Evolutionary conservation across 2,113 vertebrate genomes (phyloP), one percentile per base, ranked within the genome.

Genomic region (Syrrhaptes paradoxus): DNA sequence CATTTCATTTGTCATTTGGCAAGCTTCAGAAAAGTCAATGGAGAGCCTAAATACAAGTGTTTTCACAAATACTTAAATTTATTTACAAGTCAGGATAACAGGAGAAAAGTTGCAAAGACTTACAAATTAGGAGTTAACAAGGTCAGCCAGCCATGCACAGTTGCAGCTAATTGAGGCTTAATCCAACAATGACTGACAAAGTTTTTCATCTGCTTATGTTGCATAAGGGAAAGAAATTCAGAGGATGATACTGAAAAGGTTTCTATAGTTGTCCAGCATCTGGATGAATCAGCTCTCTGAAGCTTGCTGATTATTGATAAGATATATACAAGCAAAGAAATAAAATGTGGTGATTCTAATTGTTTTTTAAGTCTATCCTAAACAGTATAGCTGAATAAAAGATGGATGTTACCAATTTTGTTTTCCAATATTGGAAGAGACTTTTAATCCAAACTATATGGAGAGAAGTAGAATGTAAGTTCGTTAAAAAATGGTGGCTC

Each of bases 1-100:
- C 34, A 80, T 92, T 94, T 81, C 83, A 84, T 83, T 89, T 86
- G 79, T 67, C 65, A 71, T 63, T 95, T 90, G 84, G 49, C 58
- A 80, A 32, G 75, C 62, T n/a, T 76, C 57, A 77, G 62, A 84
- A 80, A 89, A 85, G 62, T 36, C 79, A 89, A 73, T 58, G 46
- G 80, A 57, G 58, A 84, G 22, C 63, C 52, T 49, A 85, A 90
- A 72, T 76, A 58, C 45, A 77, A 79, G 48, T 66, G 38, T 25
- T 90, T 66, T 25, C 78, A 61, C 52, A 89, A 89, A 70, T 59
- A 49, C 29, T 81, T 70, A 68, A 17, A 90, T 90, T 71, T 36
- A 79, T 86, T 93, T 93, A 90, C 54, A 21, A 52, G 66, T 79
- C 74, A 70, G 49, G 38, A 8, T 17, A 34, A 63, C 49, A 59